Evolutionary conservation across 2,888 invertebrate genomes (phyloP).

Genomic region (Orthosia incerta): DNA sequence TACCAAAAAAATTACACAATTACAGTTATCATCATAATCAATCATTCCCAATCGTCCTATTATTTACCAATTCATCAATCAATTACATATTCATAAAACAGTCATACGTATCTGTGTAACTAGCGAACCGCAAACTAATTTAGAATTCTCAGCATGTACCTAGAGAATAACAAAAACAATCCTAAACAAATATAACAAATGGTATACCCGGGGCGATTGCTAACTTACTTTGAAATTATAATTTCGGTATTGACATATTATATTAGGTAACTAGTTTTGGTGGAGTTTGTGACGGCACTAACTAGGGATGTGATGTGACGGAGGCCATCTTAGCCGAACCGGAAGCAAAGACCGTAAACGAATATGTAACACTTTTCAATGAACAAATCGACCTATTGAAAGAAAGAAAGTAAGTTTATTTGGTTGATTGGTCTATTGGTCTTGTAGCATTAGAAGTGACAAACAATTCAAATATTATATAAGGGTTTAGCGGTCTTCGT

Average conservation of each 20-base stretch:
- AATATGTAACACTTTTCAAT: too few relatives aligned
- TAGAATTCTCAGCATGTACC: conserved; percentile 32
- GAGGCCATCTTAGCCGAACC: neutral
- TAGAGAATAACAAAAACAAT: conserved; percentile 59
- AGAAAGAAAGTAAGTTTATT: too few relatives aligned
- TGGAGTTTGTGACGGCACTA: conserved; percentile 23
- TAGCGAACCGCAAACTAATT: conserved; percentile 43
- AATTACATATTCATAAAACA: conserved; percentile 46
- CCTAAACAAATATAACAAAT: conserved; percentile 65
- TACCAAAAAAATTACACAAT: neutral
- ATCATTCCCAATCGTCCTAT: conserved; percentile 1
- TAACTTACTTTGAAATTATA: conserved; percentile 57
- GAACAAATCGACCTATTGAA: too few relatives aligned
- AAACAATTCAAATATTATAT: too few relatives aligned
- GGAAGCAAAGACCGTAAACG: too few relatives aligned
- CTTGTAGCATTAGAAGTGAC: too few relatives aligned
- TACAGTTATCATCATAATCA: neutral
- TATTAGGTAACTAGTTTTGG: conserved; percentile 43
- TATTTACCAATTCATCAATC: conserved; percentile 43
- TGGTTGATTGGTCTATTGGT: too few relatives aligned
- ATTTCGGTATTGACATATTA: conserved; percentile 61
- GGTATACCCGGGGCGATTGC: conserved; percentile 29
- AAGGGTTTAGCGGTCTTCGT: too few relatives aligned
- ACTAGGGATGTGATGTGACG: conserved; percentile 2
- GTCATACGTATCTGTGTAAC: neutral